A percentile compares a stretch with the other conserved stretches of the same genome.
These are phyloP conservation scores for Lepus americanus DNA, from an alignment of 2,113 vertebrate genomes.

Conservation along the genomic window DNA sequence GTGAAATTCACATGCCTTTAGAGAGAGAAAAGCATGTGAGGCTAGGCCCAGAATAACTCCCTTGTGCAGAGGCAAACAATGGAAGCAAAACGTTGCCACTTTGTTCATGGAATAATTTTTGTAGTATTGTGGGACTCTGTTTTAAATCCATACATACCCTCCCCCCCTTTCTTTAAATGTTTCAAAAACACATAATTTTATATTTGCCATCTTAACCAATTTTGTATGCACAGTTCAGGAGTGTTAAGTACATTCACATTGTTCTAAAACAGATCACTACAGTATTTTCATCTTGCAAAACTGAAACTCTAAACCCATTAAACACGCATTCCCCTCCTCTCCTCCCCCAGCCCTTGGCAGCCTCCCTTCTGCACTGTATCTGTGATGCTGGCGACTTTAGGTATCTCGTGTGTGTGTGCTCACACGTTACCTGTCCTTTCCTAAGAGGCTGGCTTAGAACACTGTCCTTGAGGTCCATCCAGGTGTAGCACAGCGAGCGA, in stretches of 20 bases:
- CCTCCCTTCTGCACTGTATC: not conserved
- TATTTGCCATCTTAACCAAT: conserved; percentile 6
- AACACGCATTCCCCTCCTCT: not conserved
- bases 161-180: not conserved
- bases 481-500: not conserved
- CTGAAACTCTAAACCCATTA: not conserved
- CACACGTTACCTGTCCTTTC: not conserved
- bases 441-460: not conserved
- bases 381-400: not conserved
- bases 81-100: not conserved
- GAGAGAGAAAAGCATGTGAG: conserved; percentile 17
- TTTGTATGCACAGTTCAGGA: not conserved
- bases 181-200: not conserved
- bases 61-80: not conserved
- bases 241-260: not conserved
- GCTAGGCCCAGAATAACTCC: not conserved
- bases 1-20: conserved; percentile 6
- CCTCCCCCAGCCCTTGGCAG: not conserved
- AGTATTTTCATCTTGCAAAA: conserved; percentile 20
- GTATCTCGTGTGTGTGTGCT: not conserved
- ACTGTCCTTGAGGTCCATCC: not conserved
- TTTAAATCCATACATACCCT: not conserved
- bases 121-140: not conserved
- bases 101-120: conserved; percentile 5
- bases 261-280: not conserved